Conservation (phyloP, 2,113 vertebrate genomes). For the Dromiciops gliroides region DNA sequence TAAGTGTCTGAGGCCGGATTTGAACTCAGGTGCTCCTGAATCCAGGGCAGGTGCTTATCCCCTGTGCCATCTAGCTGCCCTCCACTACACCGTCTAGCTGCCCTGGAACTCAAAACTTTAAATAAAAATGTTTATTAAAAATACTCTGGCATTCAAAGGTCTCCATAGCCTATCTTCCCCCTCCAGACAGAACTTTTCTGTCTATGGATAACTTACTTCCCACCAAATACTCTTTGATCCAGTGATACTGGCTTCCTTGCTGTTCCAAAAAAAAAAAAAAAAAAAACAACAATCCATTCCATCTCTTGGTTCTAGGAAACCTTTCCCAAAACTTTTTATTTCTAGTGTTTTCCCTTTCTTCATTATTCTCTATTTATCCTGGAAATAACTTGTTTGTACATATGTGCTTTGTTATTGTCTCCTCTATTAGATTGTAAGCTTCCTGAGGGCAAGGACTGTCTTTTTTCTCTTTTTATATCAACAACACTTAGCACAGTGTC, state of each 20-base stretch:
- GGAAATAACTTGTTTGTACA: not conserved
- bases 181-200: too few relatives aligned
- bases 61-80: too few relatives aligned
- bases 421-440: not conserved
- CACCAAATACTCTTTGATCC: not conserved
- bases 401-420: not conserved
- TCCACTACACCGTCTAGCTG: too few relatives aligned
- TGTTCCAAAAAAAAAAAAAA: not conserved
- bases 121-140: too few relatives aligned
- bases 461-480: not conserved
- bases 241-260: not conserved
- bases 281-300: too few relatives aligned
- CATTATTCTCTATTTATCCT: not conserved
- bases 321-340: not conserved
- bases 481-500: not conserved
- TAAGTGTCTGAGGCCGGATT: too few relatives aligned
- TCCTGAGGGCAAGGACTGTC: not conserved
- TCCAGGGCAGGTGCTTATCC: too few relatives aligned
- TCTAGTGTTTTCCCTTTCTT: not conserved
- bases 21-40: too few relatives aligned
- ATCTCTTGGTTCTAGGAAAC: not conserved
- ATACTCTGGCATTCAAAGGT: not conserved
- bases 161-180: not conserved
- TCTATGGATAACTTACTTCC: too few relatives aligned
- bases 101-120: too few relatives aligned